Conservation (phyloP, 1,140 invertebrate species). For the Drosophila neocordata region DNA sequence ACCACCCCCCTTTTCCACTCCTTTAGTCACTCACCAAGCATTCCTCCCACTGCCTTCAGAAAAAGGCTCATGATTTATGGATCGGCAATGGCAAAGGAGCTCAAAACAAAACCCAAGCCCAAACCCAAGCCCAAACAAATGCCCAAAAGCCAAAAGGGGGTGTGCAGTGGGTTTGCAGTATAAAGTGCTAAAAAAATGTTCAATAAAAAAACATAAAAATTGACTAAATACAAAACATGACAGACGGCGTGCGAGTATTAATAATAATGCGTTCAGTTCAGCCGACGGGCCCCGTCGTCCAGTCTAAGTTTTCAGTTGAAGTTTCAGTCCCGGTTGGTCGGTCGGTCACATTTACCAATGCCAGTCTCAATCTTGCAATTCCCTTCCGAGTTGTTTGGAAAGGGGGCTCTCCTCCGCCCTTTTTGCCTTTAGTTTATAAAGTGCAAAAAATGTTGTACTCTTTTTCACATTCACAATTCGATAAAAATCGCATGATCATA, state of each 20-base stretch:
- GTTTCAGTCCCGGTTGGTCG: neutral
- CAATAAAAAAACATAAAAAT: constrained; percentile 74
- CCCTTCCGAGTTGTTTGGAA: constrained; percentile 19
- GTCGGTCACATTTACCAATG: neutral
- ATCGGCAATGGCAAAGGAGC: constrained; percentile 32
- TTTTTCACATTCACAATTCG: constrained; percentile 79
- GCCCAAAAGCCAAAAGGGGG: constrained; percentile 23
- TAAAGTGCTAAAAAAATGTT: constrained; percentile 72
- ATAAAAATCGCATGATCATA: constrained; percentile 83
- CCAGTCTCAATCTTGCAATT: neutral
- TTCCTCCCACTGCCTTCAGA: constrained; percentile 9
- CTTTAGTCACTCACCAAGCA: no score
- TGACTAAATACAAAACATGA: constrained; percentile 82
- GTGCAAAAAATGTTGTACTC: constrained; percentile 79
- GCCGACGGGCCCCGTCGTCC: constrained; percentile 36
- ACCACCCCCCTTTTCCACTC: neutral
- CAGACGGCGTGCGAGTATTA: constrained; percentile 81
- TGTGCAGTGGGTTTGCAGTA: constrained; percentile 43
- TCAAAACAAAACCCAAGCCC: constrained; percentile 15
- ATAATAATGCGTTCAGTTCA: constrained; percentile 76
- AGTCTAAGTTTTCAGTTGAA: neutral
- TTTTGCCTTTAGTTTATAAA: constrained; percentile 66
- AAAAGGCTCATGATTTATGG: constrained; percentile 70
- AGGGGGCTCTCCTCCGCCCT: constrained; percentile 19
- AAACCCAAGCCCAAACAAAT: constrained; percentile 13